Percentiles rank a stretch among this genome's conserved stretches.
phyloP scores from a whole-genome alignment of 2,797 vertebrate genomes.

The Gorsachius magnificus region DNA sequence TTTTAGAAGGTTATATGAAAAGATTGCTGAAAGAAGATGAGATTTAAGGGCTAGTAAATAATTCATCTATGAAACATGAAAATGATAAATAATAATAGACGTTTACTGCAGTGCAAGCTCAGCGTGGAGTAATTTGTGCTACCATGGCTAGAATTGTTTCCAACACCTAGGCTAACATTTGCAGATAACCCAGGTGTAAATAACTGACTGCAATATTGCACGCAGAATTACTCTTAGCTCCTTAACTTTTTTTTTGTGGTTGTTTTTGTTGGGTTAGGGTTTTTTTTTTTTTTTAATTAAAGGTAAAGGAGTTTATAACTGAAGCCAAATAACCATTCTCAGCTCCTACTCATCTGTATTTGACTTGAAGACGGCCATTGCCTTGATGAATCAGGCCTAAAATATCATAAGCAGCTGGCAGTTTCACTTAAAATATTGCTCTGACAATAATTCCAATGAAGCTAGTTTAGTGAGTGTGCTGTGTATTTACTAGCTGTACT shows the following conservation, averaged over 20 bases:
- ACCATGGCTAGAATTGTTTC: neutral
- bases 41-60: neutral
- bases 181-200: neutral
- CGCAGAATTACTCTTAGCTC: neutral
- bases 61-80: neutral
- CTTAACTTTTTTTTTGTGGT: neutral
- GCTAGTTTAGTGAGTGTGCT: neutral
- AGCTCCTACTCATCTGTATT: neutral
- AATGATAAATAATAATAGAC: neutral
- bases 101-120: neutral
- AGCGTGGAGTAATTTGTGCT: neutral
- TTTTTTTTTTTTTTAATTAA: too few relatives aligned
- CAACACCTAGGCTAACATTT: neutral
- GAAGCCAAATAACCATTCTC: neutral
- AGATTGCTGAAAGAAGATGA: neutral
- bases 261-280: too few relatives aligned
- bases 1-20: neutral
- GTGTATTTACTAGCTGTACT: conserved; percentile 11
- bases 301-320: neutral
- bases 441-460: neutral
- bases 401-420: neutral
- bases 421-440: neutral
- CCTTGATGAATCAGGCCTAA: neutral
- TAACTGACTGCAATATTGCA: neutral
- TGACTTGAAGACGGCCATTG: neutral